phyloP scores from a whole-genome alignment of 2,888 invertebrate genomes.

The Lasius platythorax region DNA sequence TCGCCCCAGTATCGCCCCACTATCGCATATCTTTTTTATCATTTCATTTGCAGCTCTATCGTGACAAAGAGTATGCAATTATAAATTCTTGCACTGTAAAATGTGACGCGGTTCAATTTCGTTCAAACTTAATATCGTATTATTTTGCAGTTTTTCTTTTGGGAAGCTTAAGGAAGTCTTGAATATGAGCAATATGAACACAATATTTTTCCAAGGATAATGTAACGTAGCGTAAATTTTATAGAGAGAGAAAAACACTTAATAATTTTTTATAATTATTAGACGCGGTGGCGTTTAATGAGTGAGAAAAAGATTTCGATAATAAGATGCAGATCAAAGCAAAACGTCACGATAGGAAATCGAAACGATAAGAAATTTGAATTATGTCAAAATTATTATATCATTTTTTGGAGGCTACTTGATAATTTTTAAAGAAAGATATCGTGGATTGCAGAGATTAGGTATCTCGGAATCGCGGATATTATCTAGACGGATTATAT shows the following conservation, averaged over 20 bases:
- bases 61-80: constrained; percentile 17
- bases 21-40: constrained; percentile 30
- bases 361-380: not conserved
- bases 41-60: constrained; percentile 20
- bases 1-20: constrained; percentile 52
- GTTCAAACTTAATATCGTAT: not conserved
- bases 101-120: not conserved
- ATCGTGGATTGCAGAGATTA: constrained; percentile 1
- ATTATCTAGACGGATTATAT: constrained; percentile 29
- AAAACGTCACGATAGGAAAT: not conserved
- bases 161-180: not conserved
- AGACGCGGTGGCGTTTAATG: not conserved
- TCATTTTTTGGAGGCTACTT: not conserved
- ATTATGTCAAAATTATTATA: not conserved
- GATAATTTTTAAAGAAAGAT: not conserved
- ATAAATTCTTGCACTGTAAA: not conserved
- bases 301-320: not conserved
- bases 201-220: not conserved
- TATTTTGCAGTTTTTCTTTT: not conserved
- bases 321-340: not conserved
- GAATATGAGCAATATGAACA: not conserved
- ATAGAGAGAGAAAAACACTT: not conserved
- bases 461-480: not conserved
- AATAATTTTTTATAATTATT: not conserved
- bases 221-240: not conserved